Conservation (phyloP, 2,888 invertebrate genomes). For the Hirtodrosophila confusa region DNA sequence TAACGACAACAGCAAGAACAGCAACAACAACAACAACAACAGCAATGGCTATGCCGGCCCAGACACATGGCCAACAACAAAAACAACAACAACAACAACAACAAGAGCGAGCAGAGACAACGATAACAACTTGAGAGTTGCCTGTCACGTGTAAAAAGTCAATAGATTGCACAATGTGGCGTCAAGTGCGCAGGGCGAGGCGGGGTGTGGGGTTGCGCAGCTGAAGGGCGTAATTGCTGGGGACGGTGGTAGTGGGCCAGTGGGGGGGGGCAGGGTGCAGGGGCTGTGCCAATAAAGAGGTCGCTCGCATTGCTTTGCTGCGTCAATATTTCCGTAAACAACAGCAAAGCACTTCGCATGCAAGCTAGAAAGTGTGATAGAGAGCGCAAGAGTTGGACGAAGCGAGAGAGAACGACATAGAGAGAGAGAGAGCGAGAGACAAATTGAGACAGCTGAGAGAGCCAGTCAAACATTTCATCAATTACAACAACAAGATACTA, state of each 20-base stretch:
- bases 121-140: conserved; percentile 47
- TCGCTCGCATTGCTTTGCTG: conserved; percentile 66
- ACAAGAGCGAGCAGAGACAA: neutral
- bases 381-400: neutral
- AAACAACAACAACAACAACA: conserved; percentile 5
- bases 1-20: conserved; percentile 6
- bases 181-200: conserved; percentile 51
- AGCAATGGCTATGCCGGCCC: neutral
- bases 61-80: neutral
- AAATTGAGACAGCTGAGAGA: conserved; percentile 22
- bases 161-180: conserved; percentile 74
- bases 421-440: neutral
- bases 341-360: conserved; percentile 11
- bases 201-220: neutral
- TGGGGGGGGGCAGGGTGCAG: conserved; percentile 3
- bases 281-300: conserved; percentile 62
- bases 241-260: no score
- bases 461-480: conserved; percentile 56
- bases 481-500: conserved; percentile 31
- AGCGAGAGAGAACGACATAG: neutral
- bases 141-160: conserved; percentile 77
- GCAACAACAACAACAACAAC: conserved; percentile 18
- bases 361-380: conserved; percentile 3
- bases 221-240: neutral
- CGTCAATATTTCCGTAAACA: conserved; percentile 72